Evolutionary conservation across 2,797 vertebrate species (phyloP).

Genomic region (Strix occidentalis): DNA sequence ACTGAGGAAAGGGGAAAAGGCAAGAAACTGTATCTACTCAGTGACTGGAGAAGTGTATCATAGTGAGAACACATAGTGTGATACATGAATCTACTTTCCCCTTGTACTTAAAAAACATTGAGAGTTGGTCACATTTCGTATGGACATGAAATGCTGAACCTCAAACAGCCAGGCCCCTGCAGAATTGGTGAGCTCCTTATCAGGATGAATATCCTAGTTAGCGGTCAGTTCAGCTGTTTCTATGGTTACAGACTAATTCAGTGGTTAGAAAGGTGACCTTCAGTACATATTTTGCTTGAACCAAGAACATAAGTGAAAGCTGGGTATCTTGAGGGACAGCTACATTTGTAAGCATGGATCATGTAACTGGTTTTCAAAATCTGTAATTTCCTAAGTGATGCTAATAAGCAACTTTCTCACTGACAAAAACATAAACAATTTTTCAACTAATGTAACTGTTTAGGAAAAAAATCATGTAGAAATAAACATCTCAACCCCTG

Average conservation of each 20-base stretch:
- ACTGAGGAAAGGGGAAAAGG: neutral
- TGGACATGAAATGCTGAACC: neutral
- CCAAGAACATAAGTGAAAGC: neutral
- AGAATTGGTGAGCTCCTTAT: neutral
- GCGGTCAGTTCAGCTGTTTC: neutral
- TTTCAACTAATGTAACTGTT: neutral
- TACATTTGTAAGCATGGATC: neutral
- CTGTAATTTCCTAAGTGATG: neutral
- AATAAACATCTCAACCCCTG: neutral
- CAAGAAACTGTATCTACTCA: neutral
- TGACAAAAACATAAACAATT: neutral
- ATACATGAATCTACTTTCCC: neutral
- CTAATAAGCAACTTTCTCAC: neutral
- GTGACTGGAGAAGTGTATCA: neutral
- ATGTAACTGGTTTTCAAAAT: neutral
- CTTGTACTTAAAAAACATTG: neutral
- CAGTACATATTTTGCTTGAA: neutral
- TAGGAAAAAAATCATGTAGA: neutral
- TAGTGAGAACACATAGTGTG: accelerated
- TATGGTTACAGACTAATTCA: conserved; percentile 35
- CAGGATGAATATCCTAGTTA: neutral
- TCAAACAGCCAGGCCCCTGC: neutral
- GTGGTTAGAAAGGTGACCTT: neutral
- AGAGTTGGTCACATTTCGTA: neutral
- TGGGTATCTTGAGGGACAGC: neutral